phyloP scores from a whole-genome alignment of 2,113 vertebrate species.

The Halichoeres trimaculatus region DNA sequence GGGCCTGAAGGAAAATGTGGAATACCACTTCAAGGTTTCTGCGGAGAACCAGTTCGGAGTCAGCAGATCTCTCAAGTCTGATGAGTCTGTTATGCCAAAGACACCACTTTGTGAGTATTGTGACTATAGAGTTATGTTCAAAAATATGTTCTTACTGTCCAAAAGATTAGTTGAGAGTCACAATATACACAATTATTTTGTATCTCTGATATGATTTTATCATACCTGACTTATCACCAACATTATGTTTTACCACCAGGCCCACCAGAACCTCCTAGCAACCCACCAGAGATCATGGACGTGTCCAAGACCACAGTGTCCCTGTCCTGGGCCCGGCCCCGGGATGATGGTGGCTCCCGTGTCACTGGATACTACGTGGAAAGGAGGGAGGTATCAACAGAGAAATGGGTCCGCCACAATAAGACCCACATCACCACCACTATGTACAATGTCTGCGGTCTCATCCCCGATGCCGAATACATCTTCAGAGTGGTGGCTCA shows the following conservation, averaged over 20 bases:
- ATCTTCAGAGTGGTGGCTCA: conserved; percentile 96
- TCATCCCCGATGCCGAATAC: conserved; percentile 97
- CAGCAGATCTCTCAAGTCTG: conserved; percentile 95
- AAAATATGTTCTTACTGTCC: no score
- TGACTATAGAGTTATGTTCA: background rate
- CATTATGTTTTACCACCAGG: conserved; percentile 73
- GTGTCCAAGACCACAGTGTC: conserved; percentile 92
- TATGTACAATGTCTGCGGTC: conserved; percentile 95
- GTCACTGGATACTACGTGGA: conserved; percentile 97
- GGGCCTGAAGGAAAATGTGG: conserved; percentile 96
- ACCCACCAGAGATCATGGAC: conserved; percentile 96
- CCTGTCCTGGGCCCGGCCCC: conserved; percentile 94
- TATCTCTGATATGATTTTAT: no score
- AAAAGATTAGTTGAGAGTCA: background rate
- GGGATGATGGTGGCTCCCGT: conserved; percentile 96
- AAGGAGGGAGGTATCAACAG: conserved; percentile 93
- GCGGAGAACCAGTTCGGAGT: conserved; percentile 97
- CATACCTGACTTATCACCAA: background rate
- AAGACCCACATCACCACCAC: conserved; percentile 99
- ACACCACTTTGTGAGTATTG: conserved; percentile 93
- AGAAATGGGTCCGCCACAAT: conserved; percentile 97
- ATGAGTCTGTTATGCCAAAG: conserved; percentile 92
- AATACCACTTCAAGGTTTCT: conserved; percentile 96
- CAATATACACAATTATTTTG: background rate
- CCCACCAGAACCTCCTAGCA: conserved; percentile 95